These are phyloP conservation scores for Glyptemys insculpta DNA, from an alignment of 2,797 vertebrate genomes.

Conservation along the genomic window DNA sequence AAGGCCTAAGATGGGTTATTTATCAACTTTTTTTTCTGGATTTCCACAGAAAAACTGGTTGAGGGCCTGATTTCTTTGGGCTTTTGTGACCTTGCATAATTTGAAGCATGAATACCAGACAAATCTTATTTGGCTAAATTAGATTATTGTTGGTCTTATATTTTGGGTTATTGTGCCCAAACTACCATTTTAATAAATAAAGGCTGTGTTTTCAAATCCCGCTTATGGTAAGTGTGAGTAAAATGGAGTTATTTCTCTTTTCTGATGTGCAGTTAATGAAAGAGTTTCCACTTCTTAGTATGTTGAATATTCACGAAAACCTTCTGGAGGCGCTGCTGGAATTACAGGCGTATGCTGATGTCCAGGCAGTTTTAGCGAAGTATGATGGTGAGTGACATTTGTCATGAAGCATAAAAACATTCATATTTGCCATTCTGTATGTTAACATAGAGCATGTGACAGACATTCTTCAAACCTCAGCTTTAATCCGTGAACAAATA, in stretches of 20 bases:
- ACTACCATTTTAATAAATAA: not conserved
- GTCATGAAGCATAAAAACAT: not conserved
- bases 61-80: not conserved
- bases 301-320: constrained; percentile 99
- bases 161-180: not conserved
- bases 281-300: constrained; percentile 97
- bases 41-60: not conserved
- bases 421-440: accelerated
- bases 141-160: not conserved
- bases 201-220: not conserved
- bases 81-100: not conserved
- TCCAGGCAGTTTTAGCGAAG: constrained; percentile 98
- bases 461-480: not conserved
- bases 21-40: not conserved
- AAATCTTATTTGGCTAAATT: not conserved
- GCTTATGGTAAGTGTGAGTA: not conserved
- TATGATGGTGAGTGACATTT: constrained; percentile 90
- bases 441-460: not conserved
- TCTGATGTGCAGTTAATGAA: constrained; percentile 93
- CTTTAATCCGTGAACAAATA: not conserved
- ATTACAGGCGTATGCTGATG: constrained; percentile 98
- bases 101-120: not conserved
- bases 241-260: constrained; percentile 1
- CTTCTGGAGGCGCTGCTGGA: constrained; percentile 97
- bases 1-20: not conserved